A percentile compares a stretch with the other conserved stretches of the same genome.
Conservation (phyloP, 2,797 vertebrate genomes). For the Adelosebastes latens region DNA sequence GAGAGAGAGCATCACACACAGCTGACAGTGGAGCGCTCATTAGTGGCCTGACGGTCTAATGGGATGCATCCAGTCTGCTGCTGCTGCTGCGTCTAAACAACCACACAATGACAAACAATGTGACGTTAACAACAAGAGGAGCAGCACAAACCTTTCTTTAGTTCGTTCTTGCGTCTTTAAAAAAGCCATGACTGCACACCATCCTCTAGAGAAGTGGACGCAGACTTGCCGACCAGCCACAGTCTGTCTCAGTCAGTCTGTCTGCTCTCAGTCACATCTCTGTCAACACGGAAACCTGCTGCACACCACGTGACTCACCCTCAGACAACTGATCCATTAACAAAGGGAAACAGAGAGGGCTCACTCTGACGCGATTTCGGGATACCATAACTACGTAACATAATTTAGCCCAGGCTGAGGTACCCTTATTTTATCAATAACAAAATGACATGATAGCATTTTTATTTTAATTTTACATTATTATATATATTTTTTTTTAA, state of each 20-base stretch:
- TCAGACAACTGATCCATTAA: background rate
- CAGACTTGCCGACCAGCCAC: background rate
- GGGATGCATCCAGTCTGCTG: too few relatives aligned
- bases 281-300: conserved; percentile 77
- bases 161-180: conserved; percentile 74
- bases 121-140: background rate
- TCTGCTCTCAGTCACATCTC: background rate
- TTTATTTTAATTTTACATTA: background rate
- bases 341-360: accelerated
- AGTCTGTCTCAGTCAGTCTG: background rate
- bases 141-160: conserved; percentile 79
- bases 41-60: conserved; percentile 3
- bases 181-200: conserved; percentile 79
- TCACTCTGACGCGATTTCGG: conserved; percentile 32
- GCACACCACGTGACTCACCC: conserved; percentile 65
- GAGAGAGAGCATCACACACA: conserved; percentile 8
- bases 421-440: background rate
- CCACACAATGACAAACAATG: background rate
- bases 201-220: conserved; percentile 31
- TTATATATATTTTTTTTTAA: background rate
- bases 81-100: background rate
- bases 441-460: background rate
- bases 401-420: background rate
- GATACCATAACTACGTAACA: background rate
- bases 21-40: conserved; percentile 29